Percentiles rank a stretch among this genome's conserved stretches.
Evolutionary conservation across 2,113 vertebrate genomes (phyloP).

Genomic region (Oncorhynchus masou): DNA sequence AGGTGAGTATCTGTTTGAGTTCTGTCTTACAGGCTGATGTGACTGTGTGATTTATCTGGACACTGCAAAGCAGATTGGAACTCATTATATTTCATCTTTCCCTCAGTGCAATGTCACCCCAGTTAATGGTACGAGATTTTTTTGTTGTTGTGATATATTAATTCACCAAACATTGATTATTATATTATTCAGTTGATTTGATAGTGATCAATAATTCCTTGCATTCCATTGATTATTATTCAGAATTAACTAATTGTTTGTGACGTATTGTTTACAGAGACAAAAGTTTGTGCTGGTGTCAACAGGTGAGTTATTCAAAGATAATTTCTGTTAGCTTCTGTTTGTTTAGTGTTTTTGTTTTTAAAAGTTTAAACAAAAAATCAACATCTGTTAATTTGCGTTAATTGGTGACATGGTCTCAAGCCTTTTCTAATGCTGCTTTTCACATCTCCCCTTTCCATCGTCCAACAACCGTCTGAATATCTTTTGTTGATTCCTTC

Average conservation of each 20-base stretch:
- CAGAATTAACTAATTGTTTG: not conserved
- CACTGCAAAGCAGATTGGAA: not conserved
- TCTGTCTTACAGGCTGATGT: not conserved
- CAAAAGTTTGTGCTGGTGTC: constrained; percentile 50
- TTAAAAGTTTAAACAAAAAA: too few species aligned
- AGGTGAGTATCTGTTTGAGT: constrained; percentile 50
- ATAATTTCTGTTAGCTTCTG: too few species aligned
- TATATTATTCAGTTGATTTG: not conserved
- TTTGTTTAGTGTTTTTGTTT: too few species aligned
- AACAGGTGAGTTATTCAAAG: constrained; percentile 59
- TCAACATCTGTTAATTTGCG: too few species aligned
- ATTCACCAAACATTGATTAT: too few species aligned
- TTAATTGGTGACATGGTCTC: not conserved
- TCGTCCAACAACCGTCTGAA: not conserved
- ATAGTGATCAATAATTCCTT: not conserved
- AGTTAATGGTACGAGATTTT: constrained; percentile 61
- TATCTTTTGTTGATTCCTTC: not conserved
- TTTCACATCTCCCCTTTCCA: not conserved
- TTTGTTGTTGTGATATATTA: not conserved
- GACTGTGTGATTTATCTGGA: not conserved
- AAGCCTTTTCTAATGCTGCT: not conserved
- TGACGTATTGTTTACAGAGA: constrained; percentile 47
- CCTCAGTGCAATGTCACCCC: constrained; percentile 57
- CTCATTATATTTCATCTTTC: not conserved
- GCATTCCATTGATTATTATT: not conserved